Base-by-base conservation (phyloP, 2,113 vertebrate species). In the Bettongia penicillata region DNA sequence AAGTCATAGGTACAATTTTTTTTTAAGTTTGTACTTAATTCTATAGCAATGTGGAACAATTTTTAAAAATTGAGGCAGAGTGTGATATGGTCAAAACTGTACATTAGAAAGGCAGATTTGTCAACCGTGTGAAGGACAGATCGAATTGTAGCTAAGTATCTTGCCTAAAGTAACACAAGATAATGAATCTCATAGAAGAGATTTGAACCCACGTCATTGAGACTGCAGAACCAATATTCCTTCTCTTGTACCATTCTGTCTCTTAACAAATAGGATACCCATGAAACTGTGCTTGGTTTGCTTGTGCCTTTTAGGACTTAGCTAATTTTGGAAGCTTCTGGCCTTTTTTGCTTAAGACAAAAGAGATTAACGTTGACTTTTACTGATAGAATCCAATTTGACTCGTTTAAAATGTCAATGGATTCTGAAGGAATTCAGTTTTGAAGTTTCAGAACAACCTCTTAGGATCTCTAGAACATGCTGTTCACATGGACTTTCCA, bases 251-350 rank as follows among this genome's bases (percentile, higher is more conserved):
- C 37, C 8, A 19, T 14, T 19, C 68, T 77, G 68, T 77, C 5
- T 77, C 61, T 68, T n/a, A 68, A n/a, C 19, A 31, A 77, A 19
- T 22, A 19, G 14, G 16, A 77, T 77, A 77, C 12, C n/a, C 68
- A 77, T 77, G 31, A 77, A 77, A 4, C 1, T 77, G 37, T n/a
- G 31, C 37, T 77, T 77, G 16, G 5, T 5, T 77, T n/a, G 31
- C n/a, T 1, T 77, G 12, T 61, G 6, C 37, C 68, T n/a, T 77
- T 77, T 6, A n/a, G 37, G 16, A 77, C 37, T 55, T 93, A 97
- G 94, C 55, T 26, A 94, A 94, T 94, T 98, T 96, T 92, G 96
- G 96, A 95, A 91, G 49, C 49, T 93, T 95, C 93, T 91, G 97
- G 95, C 61, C 92, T 97, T 94, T 94, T 97, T 95, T 95, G 68